Conservation (phyloP, 1,140 invertebrate species). For the Gryllus bimaculatus region DNA sequence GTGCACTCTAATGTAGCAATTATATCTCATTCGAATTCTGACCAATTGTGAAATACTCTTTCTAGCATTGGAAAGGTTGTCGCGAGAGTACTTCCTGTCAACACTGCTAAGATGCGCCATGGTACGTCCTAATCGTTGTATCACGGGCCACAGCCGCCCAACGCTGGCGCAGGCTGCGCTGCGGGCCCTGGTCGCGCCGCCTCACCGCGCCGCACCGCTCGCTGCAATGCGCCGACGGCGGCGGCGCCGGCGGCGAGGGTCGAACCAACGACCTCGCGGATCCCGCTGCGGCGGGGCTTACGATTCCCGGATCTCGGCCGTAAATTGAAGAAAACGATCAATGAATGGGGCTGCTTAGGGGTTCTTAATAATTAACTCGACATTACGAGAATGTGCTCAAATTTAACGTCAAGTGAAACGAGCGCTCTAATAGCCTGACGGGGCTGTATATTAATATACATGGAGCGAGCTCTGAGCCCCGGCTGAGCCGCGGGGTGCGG, state of each 20-base stretch:
- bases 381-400: not conserved
- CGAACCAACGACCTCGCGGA: not conserved
- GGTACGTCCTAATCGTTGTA: too few relatives aligned
- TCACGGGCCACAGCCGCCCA: too few relatives aligned
- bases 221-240: too few relatives aligned
- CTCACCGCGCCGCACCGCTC: too few relatives aligned
- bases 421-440: not conserved
- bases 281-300: not conserved
- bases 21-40: too few relatives aligned
- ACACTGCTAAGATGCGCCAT: too few relatives aligned
- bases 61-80: too few relatives aligned
- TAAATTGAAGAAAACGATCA: constrained; percentile 1
- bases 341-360: not conserved
- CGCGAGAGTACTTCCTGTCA: too few relatives aligned
- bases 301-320: not conserved
- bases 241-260: not conserved
- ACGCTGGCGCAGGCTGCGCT: not conserved
- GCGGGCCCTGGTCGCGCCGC: too few relatives aligned
- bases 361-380: constrained; percentile 1
- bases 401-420: not conserved
- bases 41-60: too few relatives aligned
- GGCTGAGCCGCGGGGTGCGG: not conserved
- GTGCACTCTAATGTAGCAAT: too few relatives aligned
- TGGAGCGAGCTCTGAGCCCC: not conserved
- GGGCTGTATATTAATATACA: not conserved